Base-by-base conservation (phyloP, 1,140 invertebrate species). In the Drosophila nigromelanica region DNA sequence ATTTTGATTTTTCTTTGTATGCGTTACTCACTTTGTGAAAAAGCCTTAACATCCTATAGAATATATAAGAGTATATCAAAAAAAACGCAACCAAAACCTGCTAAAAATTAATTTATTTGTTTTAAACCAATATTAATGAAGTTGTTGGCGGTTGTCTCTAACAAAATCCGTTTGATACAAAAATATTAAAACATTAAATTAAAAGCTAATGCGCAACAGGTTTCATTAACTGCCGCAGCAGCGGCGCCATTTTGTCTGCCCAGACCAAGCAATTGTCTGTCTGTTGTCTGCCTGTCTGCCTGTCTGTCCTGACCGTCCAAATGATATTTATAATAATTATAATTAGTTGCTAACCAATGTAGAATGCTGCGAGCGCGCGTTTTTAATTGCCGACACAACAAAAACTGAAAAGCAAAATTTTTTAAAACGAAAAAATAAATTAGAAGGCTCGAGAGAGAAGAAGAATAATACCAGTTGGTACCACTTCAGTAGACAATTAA, bases 201-300 rank as follows among this genome's bases (percentile, higher is more conserved):
- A 52, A 40, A 37, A 15, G 0, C 35, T 51, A 50, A 14, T 48
- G 43, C 35, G 47, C 70, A 73, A 87, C 68, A 71, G 66, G 79
- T 83, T 79, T 82, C 69, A 59, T 71, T 87, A 76, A 80, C 69
- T 47, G 18, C 27, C 60, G 58, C 60, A 61, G 24, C 70, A 58
- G 12, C 66, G 72, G 79, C 64, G 83, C 79, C 82, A 82, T 82
- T 82, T 89, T 79, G 83, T 86, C 82, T 82, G 50, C 40, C 52
- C 12, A 30, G 47, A 4, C 55, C 1, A 35, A 35, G 5, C n/a
- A 21, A 0, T 27, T 27, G 40, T 43, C 15, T 7, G 40, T 6
- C 27, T 27, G 12, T n/a, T 7, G 40, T 6, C 27, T 27, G 12
- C 11, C 3, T 54, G 50, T 61, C 54, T 5, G 3, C 15, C 18